Conservation (phyloP, 2,888 invertebrate genomes). For the Xylota segnis region DNA sequence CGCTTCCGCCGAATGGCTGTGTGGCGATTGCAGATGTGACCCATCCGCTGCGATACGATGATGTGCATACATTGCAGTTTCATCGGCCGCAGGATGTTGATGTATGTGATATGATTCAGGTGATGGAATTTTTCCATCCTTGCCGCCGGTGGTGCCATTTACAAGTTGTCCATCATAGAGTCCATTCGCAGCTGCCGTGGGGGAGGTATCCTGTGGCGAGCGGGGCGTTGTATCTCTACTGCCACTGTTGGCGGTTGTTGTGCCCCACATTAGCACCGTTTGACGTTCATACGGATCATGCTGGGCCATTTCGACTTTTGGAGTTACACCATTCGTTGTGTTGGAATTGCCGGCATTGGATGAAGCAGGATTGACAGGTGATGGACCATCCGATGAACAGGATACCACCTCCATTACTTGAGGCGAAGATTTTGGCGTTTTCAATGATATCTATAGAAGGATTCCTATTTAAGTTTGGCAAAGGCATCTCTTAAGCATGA, state of each 20-base stretch:
- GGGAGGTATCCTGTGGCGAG: conserved; percentile 65
- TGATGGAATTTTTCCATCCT: conserved; percentile 78
- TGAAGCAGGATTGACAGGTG: conserved; percentile 80
- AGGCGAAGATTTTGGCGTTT: conserved; percentile 84
- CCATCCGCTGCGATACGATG: conserved; percentile 66
- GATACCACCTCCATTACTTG: conserved; percentile 84
- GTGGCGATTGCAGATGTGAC: conserved; percentile 77
- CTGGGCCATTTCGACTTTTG: conserved; percentile 82
- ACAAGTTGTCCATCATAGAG: conserved; percentile 75
- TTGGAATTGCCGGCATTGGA: conserved; percentile 77
- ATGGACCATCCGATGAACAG: conserved; percentile 84
- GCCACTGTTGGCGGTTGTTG: conserved; percentile 80
- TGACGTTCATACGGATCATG: conserved; percentile 87
- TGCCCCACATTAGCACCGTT: conserved; percentile 97
- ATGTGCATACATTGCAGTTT: conserved; percentile 72
- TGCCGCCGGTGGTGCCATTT: conserved; percentile 75
- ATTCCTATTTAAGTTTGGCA: conserved; percentile 62
- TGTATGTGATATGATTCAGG: conserved; percentile 77
- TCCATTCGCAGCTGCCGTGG: conserved; percentile 50
- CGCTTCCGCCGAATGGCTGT: conserved; percentile 73
- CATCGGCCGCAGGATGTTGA: conserved; percentile 56
- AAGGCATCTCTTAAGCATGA: conserved; percentile 28
- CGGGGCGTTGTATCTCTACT: conserved; percentile 66
- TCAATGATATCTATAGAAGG: conserved; percentile 78
- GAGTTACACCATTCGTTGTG: conserved; percentile 79